These are phyloP conservation scores for Pseudorectes ferrugineus DNA, from an alignment of 2,113 vertebrate species.

Conservation along the genomic window DNA sequence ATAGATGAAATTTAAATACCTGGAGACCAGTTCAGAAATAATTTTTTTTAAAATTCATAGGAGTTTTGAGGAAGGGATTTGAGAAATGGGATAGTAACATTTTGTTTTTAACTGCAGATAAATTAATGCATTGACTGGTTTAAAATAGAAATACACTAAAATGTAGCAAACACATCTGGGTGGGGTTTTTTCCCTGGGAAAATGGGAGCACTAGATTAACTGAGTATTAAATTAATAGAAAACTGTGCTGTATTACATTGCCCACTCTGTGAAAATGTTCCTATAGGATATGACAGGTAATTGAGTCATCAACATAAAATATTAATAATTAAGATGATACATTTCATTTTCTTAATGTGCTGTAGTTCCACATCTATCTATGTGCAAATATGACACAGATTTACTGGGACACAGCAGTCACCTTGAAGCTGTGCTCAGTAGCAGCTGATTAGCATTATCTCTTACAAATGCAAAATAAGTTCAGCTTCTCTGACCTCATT, in stretches of 20 bases:
- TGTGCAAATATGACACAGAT: neutral
- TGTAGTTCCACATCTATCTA: neutral
- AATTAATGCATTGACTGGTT: neutral
- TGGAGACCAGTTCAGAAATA: neutral
- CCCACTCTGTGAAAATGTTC: neutral
- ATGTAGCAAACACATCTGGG: neutral
- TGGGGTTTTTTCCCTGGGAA: neutral
- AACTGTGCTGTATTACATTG: neutral
- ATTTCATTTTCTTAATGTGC: slow-evolving; percentile 16
- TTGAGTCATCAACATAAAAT: slow-evolving; percentile 10
- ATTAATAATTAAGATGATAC: neutral
- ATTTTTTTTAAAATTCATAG: neutral
- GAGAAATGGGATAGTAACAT: neutral
- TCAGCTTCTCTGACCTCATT: slow-evolving; percentile 38
- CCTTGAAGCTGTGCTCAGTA: slow-evolving; percentile 30
- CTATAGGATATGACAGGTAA: neutral
- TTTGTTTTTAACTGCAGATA: neutral
- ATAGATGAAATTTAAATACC: neutral
- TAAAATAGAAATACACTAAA: neutral
- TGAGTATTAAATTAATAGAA: neutral
- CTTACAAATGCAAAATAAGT: slow-evolving; percentile 24
- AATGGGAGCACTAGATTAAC: neutral
- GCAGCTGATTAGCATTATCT: slow-evolving; percentile 29
- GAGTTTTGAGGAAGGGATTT: neutral
- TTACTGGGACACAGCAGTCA: slow-evolving; percentile 9